These are phyloP conservation scores for Scyliorhinus canicula DNA, from an alignment of 2,797 vertebrate species.

Conservation along the genomic window DNA sequence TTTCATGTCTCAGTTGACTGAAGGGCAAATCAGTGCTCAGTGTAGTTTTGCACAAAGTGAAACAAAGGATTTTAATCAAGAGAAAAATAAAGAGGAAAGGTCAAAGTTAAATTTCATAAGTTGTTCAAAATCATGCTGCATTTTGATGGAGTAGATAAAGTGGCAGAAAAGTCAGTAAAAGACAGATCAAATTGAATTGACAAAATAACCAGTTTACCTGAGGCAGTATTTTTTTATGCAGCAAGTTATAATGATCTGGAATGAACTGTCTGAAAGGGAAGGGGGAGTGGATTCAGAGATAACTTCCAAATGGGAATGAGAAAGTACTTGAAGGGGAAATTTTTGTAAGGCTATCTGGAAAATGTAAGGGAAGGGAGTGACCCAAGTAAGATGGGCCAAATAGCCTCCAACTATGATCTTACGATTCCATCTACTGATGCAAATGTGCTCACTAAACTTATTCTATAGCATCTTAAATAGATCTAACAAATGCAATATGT, in stretches of 20 bases:
- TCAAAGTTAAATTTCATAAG: not conserved
- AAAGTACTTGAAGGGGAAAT: not conserved
- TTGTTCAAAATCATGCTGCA: not conserved
- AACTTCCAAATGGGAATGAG: not conserved
- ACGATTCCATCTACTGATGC: not conserved
- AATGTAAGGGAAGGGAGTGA: not conserved
- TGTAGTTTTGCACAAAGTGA: not conserved
- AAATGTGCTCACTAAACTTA: not conserved
- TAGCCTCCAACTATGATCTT: too few species aligned
- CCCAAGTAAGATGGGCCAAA: not conserved
- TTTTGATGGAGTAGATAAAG: not conserved
- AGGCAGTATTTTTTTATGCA: not conserved
- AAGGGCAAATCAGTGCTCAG: not conserved
- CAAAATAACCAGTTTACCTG: too few species aligned
- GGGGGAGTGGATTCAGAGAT: not conserved
- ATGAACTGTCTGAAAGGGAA: not conserved
- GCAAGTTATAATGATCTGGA: not conserved
- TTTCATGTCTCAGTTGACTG: not conserved
- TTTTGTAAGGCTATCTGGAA: not conserved
- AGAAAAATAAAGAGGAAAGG: not conserved
- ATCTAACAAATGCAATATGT: not conserved
- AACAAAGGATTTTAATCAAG: not conserved
- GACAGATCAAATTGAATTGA: too few species aligned
- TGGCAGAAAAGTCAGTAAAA: not conserved
- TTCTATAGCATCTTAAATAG: not conserved